Evolutionary conservation across 2,888 invertebrate genomes (phyloP), one percentile per base, ranked within the genome.

Genomic region (Athetis lepigone): DNA sequence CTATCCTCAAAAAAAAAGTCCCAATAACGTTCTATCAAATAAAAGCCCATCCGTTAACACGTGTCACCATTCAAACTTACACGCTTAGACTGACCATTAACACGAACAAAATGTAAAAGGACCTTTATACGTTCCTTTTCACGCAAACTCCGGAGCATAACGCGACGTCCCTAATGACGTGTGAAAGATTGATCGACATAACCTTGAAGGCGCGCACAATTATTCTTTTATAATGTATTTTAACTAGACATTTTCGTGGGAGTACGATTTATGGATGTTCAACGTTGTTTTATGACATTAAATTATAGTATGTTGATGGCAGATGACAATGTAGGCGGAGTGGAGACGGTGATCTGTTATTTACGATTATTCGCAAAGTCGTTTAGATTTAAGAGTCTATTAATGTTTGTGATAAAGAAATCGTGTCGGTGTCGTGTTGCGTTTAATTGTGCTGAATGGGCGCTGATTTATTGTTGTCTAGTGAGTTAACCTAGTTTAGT

Each of bases 151-250:
- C 81, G 73, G 83, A 86, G 86, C 80, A 82, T 81, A 81, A 85
- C 85, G 85, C 83, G 90, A 85, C 88, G 79, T 80, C 78, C 86
- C 85, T 85, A 85, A 85, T 85, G 86, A 84, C 70, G 83, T 81
- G 82, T 65, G 75, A 80, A 79, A 85, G 85, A 85, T 85, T 84
- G 85, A 85, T 85, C 66, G 80, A 70, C 19, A 54, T 69, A 72
- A 81, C 83, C 82, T 90, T 81, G 81, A 68, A 78, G 62, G 76
- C 76, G 79, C 54, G 76, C 62, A 72, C 81, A 80, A 82, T 82
- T 78, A 82, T 81, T 82, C 82, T 82, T 82, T 82, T 80, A 78
- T 82, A 82, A 80, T 77, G 77, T 80, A 76, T 85, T 81, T 81
- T 76, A 83, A 81, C 79, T 80, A 83, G 79, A 81, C 75, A 75